These are phyloP conservation scores for Taurulus bubalis DNA, from an alignment of 2,113 vertebrate genomes.

Conservation along the genomic window DNA sequence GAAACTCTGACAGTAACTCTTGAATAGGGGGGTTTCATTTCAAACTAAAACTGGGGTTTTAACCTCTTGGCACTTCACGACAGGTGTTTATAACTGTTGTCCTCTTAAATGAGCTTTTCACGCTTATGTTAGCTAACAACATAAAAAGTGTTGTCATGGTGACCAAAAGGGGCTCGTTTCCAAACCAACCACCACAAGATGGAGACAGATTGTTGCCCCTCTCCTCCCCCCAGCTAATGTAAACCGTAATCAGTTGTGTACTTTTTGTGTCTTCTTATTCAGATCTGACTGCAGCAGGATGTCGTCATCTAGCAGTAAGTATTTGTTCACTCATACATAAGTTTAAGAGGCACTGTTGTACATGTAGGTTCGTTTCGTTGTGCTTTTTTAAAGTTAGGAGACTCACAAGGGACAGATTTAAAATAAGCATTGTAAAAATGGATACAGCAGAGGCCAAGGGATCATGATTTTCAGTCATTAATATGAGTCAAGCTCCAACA, in stretches of 20 bases:
- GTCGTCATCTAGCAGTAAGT: slow-evolving; percentile 77
- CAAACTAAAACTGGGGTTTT: neutral
- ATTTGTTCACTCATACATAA: neutral
- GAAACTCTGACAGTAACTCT: neutral
- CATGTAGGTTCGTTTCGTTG: too few species aligned
- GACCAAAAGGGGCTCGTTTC: slow-evolving; percentile 63
- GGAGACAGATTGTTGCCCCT: slow-evolving; percentile 60
- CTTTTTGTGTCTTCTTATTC: slow-evolving; percentile 27
- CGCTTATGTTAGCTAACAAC: slow-evolving; percentile 53
- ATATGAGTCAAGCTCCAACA: too few species aligned
- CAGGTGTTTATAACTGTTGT: neutral
- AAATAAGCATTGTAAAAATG: neutral
- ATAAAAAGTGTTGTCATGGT: slow-evolving; percentile 75
- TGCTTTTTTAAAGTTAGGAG: neutral
- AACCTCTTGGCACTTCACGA: neutral
- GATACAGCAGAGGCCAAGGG: neutral
- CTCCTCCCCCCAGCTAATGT: slow-evolving; percentile 5
- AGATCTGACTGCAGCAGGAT: slow-evolving; percentile 82
- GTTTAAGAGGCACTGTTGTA: neutral
- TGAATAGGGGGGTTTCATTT: neutral
- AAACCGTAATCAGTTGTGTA: neutral
- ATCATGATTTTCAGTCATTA: too few species aligned
- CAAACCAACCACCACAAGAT: slow-evolving; percentile 68
- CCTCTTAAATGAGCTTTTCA: slow-evolving; percentile 17
- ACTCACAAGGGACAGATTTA: neutral